Base-by-base conservation (phyloP, 2,888 invertebrate genomes). In the Amphipyra berbera region DNA sequence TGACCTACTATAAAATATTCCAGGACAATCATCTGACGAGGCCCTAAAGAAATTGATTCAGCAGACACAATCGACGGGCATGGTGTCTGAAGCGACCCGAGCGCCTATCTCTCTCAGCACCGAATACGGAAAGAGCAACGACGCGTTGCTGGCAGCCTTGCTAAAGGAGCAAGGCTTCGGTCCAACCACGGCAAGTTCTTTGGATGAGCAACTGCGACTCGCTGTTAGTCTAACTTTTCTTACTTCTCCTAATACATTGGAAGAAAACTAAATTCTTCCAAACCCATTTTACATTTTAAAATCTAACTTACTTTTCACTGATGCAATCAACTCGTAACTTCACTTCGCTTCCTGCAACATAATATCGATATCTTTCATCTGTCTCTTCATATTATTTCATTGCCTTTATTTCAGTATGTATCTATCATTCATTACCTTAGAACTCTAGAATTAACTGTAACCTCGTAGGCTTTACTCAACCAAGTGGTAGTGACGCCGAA, bases 151-250 rank as follows among this genome's bases (percentile, higher is more conserved):
- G 30, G 97, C 97, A 0, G 96, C 97, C 3, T 88, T 97, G 57
- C 90, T 97, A 50, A 97, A 97, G 89, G 96, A 97, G 79, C 96
- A 96, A 83, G 97, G 97, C 42, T 97, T 97, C 76, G 96, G 96
- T 61, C 97, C 97, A 4, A 95, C 96, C n/a, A 96, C 96, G 66
- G 96, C 97, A 76, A 96, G 95, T 89, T 93, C 95, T 58, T 89
- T 96, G 82, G 95, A 95, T 79, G 95, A 96, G 79, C 96, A 96
- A 89, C 88, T 96, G 58, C 92, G 95, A 85, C 92, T 95, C 63
- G 93, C 95, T 85, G 96, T 96, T 89, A 95, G 95, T 95, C 76
- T 76, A 67, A 78, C 76, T 79, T 83, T 83, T 81, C 73, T 78
- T 75, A 75, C 59, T 77, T 73, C 55, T 57, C 59, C 48, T 71